Evolutionary conservation across 1,140 invertebrate genomes (phyloP).

Genomic region (Notospermus geniculatus): DNA sequence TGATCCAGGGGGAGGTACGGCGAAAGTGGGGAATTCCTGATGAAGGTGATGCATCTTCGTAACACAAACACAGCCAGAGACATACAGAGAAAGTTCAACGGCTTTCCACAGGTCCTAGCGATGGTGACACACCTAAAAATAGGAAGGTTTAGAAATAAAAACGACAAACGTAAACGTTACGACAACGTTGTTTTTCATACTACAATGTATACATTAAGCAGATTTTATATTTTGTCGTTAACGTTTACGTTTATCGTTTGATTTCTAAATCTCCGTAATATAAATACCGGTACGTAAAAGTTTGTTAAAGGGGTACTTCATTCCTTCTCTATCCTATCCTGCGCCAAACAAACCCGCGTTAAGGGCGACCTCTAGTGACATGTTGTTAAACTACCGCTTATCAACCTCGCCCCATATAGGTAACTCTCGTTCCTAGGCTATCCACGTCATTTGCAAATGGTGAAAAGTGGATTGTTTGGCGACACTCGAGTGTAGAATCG

Average conservation of each 20-base stretch:
- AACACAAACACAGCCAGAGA: slow-evolving; percentile 87
- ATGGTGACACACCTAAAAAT: slow-evolving; percentile 1
- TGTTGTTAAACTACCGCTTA: no score
- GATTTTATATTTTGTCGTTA: no score
- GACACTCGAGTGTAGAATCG: not conserved
- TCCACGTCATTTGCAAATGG: not conserved
- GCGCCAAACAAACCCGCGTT: no score
- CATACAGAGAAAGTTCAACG: slow-evolving; percentile 88
- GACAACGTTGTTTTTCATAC: no score
- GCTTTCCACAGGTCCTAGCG: slow-evolving; percentile 66
- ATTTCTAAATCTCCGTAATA: no score
- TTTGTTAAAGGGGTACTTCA: not conserved
- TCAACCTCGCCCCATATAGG: no score
- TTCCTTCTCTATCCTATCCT: not conserved
- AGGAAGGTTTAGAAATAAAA: no score
- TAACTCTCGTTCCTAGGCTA: no score
- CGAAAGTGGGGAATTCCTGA: slow-evolving; percentile 75
- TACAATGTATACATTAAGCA: no score
- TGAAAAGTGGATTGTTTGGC: not conserved
- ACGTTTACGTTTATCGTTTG: no score
- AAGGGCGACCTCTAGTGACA: no score
- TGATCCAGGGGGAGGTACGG: slow-evolving; percentile 81
- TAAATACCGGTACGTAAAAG: not conserved
- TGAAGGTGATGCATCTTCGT: slow-evolving; percentile 78
- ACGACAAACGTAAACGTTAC: no score